Percentiles rank a stretch among this genome's conserved stretches.
phyloP scores from a whole-genome alignment of 2,888 invertebrate species.

The Tetrapedia diversipes region DNA sequence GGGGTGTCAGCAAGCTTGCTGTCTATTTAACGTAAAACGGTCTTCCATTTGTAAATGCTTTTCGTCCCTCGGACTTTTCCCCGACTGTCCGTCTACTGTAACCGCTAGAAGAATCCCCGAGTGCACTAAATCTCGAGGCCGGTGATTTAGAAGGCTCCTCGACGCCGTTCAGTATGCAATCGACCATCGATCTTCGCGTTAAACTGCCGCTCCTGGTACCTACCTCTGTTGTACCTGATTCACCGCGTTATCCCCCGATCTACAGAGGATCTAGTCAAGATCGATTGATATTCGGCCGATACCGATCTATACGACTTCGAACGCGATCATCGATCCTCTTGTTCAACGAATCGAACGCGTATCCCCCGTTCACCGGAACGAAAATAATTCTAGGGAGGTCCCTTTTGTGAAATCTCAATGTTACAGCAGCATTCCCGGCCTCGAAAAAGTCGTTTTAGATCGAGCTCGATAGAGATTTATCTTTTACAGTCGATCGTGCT shows the following conservation, averaged over 20 bases:
- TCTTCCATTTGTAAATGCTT: slow-evolving; percentile 1
- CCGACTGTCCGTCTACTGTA: slow-evolving; percentile 50
- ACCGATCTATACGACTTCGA: slow-evolving; percentile 59
- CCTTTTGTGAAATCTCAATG: slow-evolving; percentile 56
- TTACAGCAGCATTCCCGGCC: slow-evolving; percentile 19
- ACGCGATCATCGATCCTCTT: slow-evolving; percentile 38
- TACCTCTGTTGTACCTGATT: slow-evolving; percentile 57
- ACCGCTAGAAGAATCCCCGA: slow-evolving; percentile 25
- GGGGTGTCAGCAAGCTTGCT: slow-evolving; percentile 12
- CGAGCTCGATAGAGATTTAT: slow-evolving; percentile 37
- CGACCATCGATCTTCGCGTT: slow-evolving; percentile 73
- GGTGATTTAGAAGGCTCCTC: slow-evolving; percentile 74
- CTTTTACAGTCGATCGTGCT: slow-evolving; percentile 19
- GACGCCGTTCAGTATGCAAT: slow-evolving; percentile 72
- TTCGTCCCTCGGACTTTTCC: not conserved
- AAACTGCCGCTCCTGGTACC: slow-evolving; percentile 61
- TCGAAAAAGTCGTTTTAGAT: slow-evolving; percentile 35
- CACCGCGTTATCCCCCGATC: slow-evolving; percentile 60
- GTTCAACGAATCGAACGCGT: slow-evolving; percentile 22
- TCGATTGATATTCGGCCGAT: slow-evolving; percentile 67
- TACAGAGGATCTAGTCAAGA: slow-evolving; percentile 65
- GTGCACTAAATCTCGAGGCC: slow-evolving; percentile 60
- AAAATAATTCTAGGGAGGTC: slow-evolving; percentile 58
- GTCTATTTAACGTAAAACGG: not conserved
- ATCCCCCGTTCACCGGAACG: slow-evolving; percentile 28